phyloP scores from a whole-genome alignment of 2,113 vertebrate species.

The Catharus fuscescens region DNA sequence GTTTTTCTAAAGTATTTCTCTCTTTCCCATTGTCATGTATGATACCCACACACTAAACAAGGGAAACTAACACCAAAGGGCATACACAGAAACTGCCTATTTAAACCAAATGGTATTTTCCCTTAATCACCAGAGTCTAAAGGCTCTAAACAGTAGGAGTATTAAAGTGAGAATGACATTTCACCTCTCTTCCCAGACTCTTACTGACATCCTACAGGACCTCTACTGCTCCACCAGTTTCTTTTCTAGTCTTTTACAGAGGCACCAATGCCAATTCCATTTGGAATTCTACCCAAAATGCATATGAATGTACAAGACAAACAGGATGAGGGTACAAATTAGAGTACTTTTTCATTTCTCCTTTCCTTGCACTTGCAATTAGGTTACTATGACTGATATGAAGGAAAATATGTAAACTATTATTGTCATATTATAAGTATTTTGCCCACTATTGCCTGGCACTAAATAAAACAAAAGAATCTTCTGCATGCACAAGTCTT shows the following conservation, averaged over 20 bases:
- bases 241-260: neutral
- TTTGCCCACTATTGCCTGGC: neutral
- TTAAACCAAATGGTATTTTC: conserved; percentile 7
- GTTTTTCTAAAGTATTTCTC: conserved; percentile 56
- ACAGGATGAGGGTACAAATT: neutral
- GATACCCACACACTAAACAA: conserved; percentile 37
- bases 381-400: neutral
- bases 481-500: neutral
- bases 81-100: neutral
- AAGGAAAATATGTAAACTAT: neutral
- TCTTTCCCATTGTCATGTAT: conserved; percentile 40
- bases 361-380: neutral
- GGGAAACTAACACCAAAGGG: conserved; percentile 28
- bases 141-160: neutral
- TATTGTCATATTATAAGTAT: neutral
- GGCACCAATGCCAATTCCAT: neutral
- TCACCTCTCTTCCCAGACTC: neutral
- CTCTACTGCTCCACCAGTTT: neutral
- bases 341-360: neutral
- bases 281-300: neutral
- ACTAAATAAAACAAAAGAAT: neutral
- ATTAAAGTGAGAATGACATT: neutral
- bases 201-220: neutral
- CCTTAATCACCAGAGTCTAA: neutral
- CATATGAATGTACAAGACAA: neutral